Conservation (phyloP, 2,888 invertebrate genomes). For the Chymomyza procnemis region DNA sequence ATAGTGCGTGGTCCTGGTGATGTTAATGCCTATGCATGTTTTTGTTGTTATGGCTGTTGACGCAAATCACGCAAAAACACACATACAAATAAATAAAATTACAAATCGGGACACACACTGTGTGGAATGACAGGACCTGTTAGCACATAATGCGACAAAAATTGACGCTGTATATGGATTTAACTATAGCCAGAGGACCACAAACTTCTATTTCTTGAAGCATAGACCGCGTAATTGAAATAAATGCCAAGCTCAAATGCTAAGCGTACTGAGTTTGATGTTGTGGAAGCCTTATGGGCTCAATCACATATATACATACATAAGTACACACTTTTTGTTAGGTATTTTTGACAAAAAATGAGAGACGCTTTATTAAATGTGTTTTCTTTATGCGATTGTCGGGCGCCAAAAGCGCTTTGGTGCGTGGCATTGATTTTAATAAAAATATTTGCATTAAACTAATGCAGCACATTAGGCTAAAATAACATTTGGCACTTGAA, state of each 20-base stretch:
- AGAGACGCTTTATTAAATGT: conserved; percentile 27
- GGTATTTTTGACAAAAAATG: background rate
- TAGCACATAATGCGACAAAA: background rate
- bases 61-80: conserved; percentile 56
- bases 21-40: conserved; percentile 37
- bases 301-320: too few species aligned
- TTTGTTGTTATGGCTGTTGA: conserved; percentile 57
- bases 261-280: background rate
- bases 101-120: background rate
- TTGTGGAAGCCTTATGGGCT: too few species aligned
- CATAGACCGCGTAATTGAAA: background rate
- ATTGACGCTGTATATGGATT: background rate
- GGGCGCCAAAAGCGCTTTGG: conserved; percentile 7
- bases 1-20: conserved; percentile 4
- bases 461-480: conserved; percentile 13
- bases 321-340: background rate
- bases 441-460: conserved; percentile 31
- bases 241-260: background rate
- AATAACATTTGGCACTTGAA: background rate
- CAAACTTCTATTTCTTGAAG: background rate
- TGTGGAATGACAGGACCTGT: background rate
- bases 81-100: background rate
- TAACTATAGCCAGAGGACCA: background rate
- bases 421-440: conserved; percentile 35
- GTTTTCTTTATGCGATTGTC: conserved; percentile 23